Conservation (phyloP, 2,888 invertebrate species). For the Trypoxylon attenuatum region DNA sequence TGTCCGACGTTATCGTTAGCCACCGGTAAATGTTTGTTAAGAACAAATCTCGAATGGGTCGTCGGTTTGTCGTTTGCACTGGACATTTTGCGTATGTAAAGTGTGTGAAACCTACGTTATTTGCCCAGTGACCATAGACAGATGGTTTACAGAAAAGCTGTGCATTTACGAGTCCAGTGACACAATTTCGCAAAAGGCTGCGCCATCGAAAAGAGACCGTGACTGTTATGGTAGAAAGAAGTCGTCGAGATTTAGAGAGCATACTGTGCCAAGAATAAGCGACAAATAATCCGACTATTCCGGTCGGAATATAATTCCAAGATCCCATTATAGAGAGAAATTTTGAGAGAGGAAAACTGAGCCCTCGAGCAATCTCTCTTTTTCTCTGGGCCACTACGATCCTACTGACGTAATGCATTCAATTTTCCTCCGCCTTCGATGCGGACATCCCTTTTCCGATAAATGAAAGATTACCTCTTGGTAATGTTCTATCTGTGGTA, state of each 20-base stretch:
- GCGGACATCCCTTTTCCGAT: background rate
- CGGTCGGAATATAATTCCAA: no score
- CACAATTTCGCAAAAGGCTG: no score
- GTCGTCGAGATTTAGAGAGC: no score
- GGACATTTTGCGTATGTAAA: background rate
- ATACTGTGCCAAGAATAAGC: no score
- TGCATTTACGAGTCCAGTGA: no score
- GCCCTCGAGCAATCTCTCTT: conserved; percentile 16
- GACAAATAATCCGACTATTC: no score
- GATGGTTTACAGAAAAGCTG: no score
- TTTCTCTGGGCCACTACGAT: conserved; percentile 4
- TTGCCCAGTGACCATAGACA: no score
- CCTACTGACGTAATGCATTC: conserved; percentile 30
- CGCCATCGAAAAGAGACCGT: no score
- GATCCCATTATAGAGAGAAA: no score
- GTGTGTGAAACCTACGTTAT: background rate
- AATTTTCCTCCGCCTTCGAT: conserved; percentile 25
- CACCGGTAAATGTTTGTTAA: background rate
- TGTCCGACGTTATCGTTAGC: background rate
- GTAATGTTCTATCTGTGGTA: background rate
- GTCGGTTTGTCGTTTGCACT: background rate
- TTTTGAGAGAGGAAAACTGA: conserved; percentile 27
- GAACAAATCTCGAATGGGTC: background rate
- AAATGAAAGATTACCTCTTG: background rate
- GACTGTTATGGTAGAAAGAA: no score